A percentile compares a stretch with the other conserved stretches of the same genome.
phyloP scores from a whole-genome alignment of 1,140 invertebrate genomes.

The Brachionus manjavacas region DNA sequence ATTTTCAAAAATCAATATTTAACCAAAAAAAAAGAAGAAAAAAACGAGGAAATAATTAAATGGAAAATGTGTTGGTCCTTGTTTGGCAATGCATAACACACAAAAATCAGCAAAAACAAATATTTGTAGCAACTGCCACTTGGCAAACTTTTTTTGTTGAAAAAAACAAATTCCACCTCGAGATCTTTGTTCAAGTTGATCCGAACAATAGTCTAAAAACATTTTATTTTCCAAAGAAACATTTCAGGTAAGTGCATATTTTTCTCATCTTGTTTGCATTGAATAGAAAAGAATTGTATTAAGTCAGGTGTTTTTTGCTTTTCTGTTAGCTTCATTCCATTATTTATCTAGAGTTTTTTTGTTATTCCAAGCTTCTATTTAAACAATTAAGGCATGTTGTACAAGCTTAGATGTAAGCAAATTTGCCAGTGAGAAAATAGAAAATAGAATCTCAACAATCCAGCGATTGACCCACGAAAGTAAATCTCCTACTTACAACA shows the following conservation, averaged over 20 bases:
- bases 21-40: neutral
- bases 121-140: neutral
- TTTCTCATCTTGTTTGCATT: neutral
- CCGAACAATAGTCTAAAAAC: neutral
- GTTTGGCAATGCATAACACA: neutral
- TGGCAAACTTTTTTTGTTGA: neutral
- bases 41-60: neutral
- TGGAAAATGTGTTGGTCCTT: neutral
- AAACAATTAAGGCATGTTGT: neutral
- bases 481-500: neutral
- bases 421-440: neutral
- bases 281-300: neutral
- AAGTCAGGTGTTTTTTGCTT: neutral
- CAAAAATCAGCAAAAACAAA: neutral
- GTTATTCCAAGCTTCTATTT: neutral
- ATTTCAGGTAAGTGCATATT: neutral
- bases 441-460: neutral
- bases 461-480: neutral
- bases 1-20: neutral
- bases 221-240: neutral
- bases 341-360: neutral
- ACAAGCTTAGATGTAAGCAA: neutral
- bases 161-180: neutral
- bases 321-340: neutral
- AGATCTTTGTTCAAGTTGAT: neutral